Percentiles rank a stretch among this genome's conserved stretches.
Conservation (phyloP, 53 echinoderm and acorn worm species). For the Temnopleurus reevesii region DNA sequence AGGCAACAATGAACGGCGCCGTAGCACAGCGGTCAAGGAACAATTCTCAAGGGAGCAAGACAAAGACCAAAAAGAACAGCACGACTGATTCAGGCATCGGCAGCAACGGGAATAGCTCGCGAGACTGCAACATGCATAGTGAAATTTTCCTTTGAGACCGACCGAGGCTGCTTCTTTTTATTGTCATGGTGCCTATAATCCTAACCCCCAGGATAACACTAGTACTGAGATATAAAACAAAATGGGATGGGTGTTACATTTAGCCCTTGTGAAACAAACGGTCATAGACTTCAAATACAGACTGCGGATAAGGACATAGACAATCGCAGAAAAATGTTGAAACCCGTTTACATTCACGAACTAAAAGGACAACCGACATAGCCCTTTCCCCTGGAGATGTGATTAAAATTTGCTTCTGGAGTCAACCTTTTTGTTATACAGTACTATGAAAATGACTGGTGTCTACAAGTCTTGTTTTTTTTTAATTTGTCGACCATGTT, state of each 20-base stretch:
- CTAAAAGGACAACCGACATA: not conserved
- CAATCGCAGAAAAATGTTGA: slow-evolving; percentile 16
- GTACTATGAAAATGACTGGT: slow-evolving; percentile 28
- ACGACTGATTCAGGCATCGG: slow-evolving; percentile 55
- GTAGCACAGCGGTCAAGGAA: slow-evolving; percentile 37
- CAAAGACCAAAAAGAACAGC: slow-evolving; percentile 57
- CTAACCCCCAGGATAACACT: not conserved
- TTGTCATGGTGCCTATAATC: slow-evolving; percentile 17
- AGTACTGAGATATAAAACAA: too few relatives aligned
- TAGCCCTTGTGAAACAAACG: not conserved
- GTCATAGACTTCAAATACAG: slow-evolving; percentile 3
- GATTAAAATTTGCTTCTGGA: not conserved
- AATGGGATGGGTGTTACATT: not conserved
- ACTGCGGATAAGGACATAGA: slow-evolving; percentile 25
- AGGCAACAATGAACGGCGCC: slow-evolving; percentile 46
- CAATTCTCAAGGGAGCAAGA: slow-evolving; percentile 58
- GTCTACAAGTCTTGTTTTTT: not conserved
- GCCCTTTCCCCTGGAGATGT: not conserved
- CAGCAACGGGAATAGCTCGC: slow-evolving; percentile 55
- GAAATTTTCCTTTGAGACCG: slow-evolving; percentile 49
- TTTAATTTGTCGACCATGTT: not conserved
- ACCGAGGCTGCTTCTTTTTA: not conserved
- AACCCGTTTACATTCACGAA: not conserved
- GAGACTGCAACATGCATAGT: slow-evolving; percentile 50
- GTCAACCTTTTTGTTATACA: slow-evolving; percentile 35